Evolutionary conservation across 2,113 vertebrate species (phyloP).

Genomic region (Balaeniceps rex): DNA sequence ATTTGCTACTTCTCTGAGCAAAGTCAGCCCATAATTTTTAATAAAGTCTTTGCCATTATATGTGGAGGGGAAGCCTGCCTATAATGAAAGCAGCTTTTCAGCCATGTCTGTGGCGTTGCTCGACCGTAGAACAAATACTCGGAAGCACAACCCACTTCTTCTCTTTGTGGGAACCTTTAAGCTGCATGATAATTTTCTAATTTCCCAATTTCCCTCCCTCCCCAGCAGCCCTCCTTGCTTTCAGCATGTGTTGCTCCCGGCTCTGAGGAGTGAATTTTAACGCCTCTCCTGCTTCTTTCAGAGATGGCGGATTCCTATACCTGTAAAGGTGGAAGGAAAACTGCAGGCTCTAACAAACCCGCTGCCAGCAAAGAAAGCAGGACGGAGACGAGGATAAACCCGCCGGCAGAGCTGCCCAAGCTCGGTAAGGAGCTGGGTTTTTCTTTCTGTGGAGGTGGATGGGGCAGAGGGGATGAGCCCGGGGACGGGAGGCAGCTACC

Average conservation of each 20-base stretch:
- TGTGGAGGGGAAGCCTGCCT: neutral
- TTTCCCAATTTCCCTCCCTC: constrained; percentile 9
- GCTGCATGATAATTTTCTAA: neutral
- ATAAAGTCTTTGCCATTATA: constrained; percentile 5
- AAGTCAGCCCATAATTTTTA: constrained; percentile 40
- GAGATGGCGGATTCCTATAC: constrained; percentile 89
- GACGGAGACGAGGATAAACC: constrained; percentile 73
- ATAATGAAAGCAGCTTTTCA: constrained; percentile 8
- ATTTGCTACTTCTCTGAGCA: neutral
- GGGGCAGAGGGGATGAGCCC: neutral
- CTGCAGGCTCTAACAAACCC: constrained; percentile 77
- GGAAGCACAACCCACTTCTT: neutral
- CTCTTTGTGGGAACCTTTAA: neutral
- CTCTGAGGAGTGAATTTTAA: neutral
- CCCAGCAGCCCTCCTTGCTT: neutral
- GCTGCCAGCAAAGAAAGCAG: constrained; percentile 78
- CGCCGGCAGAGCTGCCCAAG: constrained; percentile 74
- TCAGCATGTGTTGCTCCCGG: neutral
- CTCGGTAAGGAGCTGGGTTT: constrained; percentile 76
- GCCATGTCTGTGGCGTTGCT: neutral
- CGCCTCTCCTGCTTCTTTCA: constrained; percentile 49
- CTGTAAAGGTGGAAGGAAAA: constrained; percentile 82
- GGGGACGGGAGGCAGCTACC: rapidly evolving
- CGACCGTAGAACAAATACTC: neutral
- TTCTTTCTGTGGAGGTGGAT: neutral